Evolutionary conservation across 2,888 invertebrate species (phyloP), one percentile per base, ranked within the genome.

Genomic region (Drosophila kambysellisi): DNA sequence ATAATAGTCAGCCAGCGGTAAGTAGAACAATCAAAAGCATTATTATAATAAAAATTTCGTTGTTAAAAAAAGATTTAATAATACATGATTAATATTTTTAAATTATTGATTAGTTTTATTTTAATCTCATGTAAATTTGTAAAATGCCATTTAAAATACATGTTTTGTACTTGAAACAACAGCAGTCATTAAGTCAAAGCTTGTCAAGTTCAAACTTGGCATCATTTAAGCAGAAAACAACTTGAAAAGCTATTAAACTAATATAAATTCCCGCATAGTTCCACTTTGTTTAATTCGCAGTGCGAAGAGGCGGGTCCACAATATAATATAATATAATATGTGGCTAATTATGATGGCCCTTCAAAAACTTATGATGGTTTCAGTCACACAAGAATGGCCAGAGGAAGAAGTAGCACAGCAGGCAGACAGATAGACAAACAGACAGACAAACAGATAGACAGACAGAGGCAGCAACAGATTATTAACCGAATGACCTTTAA

Each of bases 331-430:
- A 60, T 69, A 60, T 62, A 69, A 79, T 88, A 64, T 76, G 82
- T 70, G 69, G 83, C 73, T 89, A 89, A 84, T 84, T 84, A 85
- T 88, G 83, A 77, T 85, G 88, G 90, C 90, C 84, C 90, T 89
- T 84, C 69, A 56, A 62, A 69, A 74, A 83, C 59, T 81, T 69
- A 57, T 60, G 74, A 62, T 74, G 76, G 65, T 15, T 46, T 25
- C 7, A 46, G 35, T 29, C 54, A 35, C 33, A 29, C n/a, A 33
- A 37, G 17, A 29, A 37, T 8, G 39, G 11, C 20, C 20, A 17
- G 20, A 61, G 32, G n/a, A 64, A 39, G 25, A 35, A 37, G 37
- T 37, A 17, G 25, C 25, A 17, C 56, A 65, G 52, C 60, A 50
- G 57, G 39, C 48, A 32, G 29, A 0, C 25, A 25, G 2, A 25